A percentile compares a stretch with the other conserved stretches of the same genome.
Conservation (phyloP, 1,140 invertebrate genomes). For the Charaxes varanes region DNA sequence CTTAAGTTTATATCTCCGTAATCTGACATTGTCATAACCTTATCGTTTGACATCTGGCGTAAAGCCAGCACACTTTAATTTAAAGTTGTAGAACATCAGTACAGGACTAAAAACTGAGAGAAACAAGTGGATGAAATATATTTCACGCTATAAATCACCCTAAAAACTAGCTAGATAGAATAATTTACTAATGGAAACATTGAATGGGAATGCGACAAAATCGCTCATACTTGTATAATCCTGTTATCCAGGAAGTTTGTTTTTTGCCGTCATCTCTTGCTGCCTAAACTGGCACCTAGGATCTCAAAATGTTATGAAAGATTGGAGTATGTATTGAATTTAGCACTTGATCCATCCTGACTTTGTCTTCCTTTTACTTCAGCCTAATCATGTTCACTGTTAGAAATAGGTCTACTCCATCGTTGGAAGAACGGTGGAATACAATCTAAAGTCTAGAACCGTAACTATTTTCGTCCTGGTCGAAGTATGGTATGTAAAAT, state of each 20-base stretch:
- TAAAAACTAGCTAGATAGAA: conserved; percentile 6
- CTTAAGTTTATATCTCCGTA: conserved; percentile 41
- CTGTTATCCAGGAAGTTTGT: conserved; percentile 1
- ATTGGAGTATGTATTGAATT: too few relatives aligned
- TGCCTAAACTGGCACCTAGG: too few relatives aligned
- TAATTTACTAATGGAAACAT: conserved; percentile 5
- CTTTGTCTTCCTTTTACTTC: too few relatives aligned
- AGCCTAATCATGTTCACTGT: too few relatives aligned
- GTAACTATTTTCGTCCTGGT: too few relatives aligned
- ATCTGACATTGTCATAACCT: conserved; percentile 45
- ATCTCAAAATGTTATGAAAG: too few relatives aligned
- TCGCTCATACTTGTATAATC: background rate
- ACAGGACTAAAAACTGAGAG: conserved; percentile 10
- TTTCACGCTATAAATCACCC: conserved; percentile 3
- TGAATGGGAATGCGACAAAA: conserved; percentile 5
- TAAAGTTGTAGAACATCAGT: conserved; percentile 32
- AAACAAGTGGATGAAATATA: conserved; percentile 10
- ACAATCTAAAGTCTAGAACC: too few relatives aligned
- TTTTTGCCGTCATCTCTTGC: too few relatives aligned
- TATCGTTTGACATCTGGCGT: conserved; percentile 41
- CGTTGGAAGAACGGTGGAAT: too few relatives aligned
- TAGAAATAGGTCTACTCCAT: too few relatives aligned
- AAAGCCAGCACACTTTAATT: conserved; percentile 50
- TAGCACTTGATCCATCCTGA: too few relatives aligned
- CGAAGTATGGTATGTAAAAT: too few relatives aligned